These are phyloP conservation scores for Hepsetus odoe DNA, from an alignment of 2,113 vertebrate species.

Conservation along the genomic window DNA sequence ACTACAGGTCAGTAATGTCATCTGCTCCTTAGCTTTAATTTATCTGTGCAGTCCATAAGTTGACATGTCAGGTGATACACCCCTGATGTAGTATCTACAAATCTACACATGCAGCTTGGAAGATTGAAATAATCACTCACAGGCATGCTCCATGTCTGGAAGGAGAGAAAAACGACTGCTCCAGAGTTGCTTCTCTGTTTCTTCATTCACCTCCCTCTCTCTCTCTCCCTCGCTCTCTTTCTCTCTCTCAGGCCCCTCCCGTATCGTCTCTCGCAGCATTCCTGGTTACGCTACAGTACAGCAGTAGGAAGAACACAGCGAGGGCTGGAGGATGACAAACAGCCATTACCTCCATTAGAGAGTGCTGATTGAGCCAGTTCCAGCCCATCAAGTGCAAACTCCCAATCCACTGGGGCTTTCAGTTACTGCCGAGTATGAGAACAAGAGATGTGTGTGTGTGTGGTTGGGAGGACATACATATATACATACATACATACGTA, in stretches of 20 bases:
- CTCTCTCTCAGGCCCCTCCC: constrained; percentile 45
- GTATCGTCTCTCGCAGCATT: constrained; percentile 30
- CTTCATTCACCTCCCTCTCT: constrained; percentile 62
- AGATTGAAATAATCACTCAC: constrained; percentile 68
- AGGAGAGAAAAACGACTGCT: constrained; percentile 64
- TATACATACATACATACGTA: constrained; percentile 1
- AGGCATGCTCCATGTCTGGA: constrained; percentile 79
- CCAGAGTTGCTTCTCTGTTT: constrained; percentile 67
- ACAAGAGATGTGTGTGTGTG: too few species aligned
- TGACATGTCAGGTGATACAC: neutral
- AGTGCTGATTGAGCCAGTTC: constrained; percentile 47
- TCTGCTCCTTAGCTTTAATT: neutral
- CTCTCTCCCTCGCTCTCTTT: constrained; percentile 51
- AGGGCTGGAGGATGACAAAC: constrained; percentile 51
- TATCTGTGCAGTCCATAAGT: neutral
- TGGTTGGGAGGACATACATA: too few species aligned
- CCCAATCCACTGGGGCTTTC: constrained; percentile 54
- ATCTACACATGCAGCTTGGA: constrained; percentile 23
- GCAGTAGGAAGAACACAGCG: constrained; percentile 49
- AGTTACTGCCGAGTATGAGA: constrained; percentile 31
- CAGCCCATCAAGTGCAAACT: constrained; percentile 47
- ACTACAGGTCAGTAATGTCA: constrained; percentile 8
- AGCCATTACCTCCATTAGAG: constrained; percentile 61
- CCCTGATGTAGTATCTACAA: neutral
- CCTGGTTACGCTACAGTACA: constrained; percentile 41